A percentile compares a stretch with the other conserved stretches of the same genome.
Conservation (phyloP, 2,113 vertebrate genomes). For the Centropus bengalensis region DNA sequence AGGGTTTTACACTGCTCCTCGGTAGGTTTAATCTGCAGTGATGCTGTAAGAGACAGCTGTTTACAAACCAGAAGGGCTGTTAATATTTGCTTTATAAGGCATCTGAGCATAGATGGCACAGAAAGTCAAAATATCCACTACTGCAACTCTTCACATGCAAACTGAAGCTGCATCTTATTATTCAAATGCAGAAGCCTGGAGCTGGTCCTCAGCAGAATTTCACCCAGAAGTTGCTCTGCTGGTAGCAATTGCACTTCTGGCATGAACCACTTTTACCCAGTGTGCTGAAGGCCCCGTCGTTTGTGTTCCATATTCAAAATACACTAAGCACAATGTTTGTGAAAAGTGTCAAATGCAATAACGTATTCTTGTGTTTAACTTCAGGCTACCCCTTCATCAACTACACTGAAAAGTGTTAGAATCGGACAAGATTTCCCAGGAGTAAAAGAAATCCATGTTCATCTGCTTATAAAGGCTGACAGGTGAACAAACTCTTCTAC, state of each 20-base stretch:
- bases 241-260: not conserved
- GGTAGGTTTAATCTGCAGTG: not conserved
- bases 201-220: not conserved
- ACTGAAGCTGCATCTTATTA: not conserved
- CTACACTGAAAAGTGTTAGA: not conserved
- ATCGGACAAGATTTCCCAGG: conserved; percentile 42
- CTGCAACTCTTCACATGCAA: not conserved
- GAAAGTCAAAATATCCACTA: not conserved
- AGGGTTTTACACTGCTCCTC: not conserved
- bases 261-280: not conserved
- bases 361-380: not conserved
- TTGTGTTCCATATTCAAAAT: not conserved
- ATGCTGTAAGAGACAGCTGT: not conserved
- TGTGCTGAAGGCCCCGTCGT: rapidly evolving
- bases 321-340: not conserved
- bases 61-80: not conserved
- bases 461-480: conserved; percentile 33
- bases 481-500: conserved; percentile 49
- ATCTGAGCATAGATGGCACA: not conserved
- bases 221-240: not conserved
- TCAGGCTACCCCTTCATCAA: not conserved
- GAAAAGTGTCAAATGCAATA: conserved; percentile 16
- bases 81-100: not conserved
- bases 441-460: conserved; percentile 29
- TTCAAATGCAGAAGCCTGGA: not conserved